Conservation (phyloP, 2,888 invertebrate species). For the Diarsia brunnea region DNA sequence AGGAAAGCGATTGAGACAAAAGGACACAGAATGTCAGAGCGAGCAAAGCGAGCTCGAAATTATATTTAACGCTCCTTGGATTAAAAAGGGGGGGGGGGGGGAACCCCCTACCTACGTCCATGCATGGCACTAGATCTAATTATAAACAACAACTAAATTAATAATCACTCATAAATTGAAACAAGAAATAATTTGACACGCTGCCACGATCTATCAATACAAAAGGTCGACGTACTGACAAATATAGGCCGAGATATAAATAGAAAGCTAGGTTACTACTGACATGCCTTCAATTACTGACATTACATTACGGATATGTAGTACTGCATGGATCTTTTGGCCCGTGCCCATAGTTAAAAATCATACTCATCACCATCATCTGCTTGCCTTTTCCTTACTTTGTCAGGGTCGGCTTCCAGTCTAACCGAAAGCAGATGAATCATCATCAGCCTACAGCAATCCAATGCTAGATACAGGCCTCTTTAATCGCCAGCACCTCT, state of each 20-base stretch:
- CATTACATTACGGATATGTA: background rate
- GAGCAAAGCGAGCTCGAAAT: background rate
- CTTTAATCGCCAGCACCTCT: too few species aligned
- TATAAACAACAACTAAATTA: background rate
- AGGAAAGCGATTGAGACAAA: background rate
- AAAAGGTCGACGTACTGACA: constrained; percentile 44
- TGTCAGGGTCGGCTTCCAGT: too few species aligned
- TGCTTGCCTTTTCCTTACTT: too few species aligned
- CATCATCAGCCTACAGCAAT: too few species aligned
- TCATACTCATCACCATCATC: too few species aligned
- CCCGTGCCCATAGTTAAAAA: too few species aligned
- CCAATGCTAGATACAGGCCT: too few species aligned
- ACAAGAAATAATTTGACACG: constrained; percentile 39
- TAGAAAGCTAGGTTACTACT: constrained; percentile 35
- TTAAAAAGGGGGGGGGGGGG: too few species aligned
- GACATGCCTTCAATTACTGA: background rate
- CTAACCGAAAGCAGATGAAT: too few species aligned
- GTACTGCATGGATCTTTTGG: background rate
- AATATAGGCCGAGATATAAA: constrained; percentile 35
- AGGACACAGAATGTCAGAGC: background rate
- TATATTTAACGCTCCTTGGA: too few species aligned
- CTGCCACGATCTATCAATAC: constrained; percentile 48
- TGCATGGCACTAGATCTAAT: background rate
- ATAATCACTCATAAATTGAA: constrained; percentile 1
- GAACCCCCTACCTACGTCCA: too few species aligned